A percentile compares a stretch with the other conserved stretches of the same genome.
These are phyloP conservation scores for Actenoides hombroni DNA, from an alignment of 2,113 vertebrate species.

Conservation along the genomic window DNA sequence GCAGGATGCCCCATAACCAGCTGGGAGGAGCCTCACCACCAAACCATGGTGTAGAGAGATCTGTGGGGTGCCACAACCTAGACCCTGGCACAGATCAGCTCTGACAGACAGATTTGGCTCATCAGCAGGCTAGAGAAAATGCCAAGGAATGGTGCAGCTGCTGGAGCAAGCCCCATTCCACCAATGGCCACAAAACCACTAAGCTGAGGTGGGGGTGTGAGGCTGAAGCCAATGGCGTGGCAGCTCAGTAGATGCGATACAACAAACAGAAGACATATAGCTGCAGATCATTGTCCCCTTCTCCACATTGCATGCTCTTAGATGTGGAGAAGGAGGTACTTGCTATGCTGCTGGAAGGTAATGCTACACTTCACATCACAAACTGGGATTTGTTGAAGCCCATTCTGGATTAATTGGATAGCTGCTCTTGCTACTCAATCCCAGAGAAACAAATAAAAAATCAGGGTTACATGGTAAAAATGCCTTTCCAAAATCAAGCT, in stretches of 20 bases:
- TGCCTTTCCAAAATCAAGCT: neutral
- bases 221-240: neutral
- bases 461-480: neutral
- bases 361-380: neutral
- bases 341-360: neutral
- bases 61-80: neutral
- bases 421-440: neutral
- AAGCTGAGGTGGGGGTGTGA: neutral
- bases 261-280: neutral
- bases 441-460: neutral
- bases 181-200: neutral
- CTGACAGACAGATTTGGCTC: neutral
- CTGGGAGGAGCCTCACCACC: neutral
- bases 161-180: neutral
- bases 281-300: neutral
- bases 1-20: neutral
- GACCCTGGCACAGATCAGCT: neutral
- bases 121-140: neutral
- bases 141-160: neutral
- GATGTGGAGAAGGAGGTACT: neutral
- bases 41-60: accelerated
- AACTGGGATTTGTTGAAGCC: neutral
- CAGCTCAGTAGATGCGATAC: neutral
- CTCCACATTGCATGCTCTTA: neutral
- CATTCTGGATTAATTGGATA: neutral